Evolutionary conservation across 2,113 vertebrate species (phyloP).

Genomic region (Brachypodius melanocephalos): DNA sequence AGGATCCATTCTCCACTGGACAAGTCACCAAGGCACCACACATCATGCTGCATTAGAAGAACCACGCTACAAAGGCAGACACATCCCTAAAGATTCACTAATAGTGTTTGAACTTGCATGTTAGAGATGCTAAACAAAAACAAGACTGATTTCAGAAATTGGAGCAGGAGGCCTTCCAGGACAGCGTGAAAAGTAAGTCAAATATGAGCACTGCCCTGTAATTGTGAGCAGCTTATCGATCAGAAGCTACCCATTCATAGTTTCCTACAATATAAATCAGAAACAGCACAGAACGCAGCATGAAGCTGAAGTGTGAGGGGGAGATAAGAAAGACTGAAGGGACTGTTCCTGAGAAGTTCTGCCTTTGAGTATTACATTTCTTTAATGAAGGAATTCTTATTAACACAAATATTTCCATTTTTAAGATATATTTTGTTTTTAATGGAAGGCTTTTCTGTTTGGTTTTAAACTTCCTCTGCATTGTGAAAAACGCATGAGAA

Average conservation of each 20-base stretch:
- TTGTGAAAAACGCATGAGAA: conserved; percentile 48
- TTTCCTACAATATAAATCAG: neutral
- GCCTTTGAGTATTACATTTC: neutral
- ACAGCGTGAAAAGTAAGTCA: neutral
- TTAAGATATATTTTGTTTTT: neutral
- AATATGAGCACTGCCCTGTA: neutral
- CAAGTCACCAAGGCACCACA: neutral
- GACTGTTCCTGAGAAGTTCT: neutral
- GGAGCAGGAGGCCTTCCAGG: neutral
- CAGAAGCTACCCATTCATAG: neutral
- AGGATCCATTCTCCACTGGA: neutral
- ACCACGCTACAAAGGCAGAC: neutral
- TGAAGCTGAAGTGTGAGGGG: neutral
- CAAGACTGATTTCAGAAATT: neutral
- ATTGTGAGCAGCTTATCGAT: neutral
- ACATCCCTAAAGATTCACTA: neutral
- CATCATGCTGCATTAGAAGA: neutral
- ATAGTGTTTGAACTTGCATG: neutral
- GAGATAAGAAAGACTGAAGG: neutral
- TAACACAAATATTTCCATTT: neutral
- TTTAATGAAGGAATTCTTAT: neutral
- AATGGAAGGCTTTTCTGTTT: conserved; percentile 1
- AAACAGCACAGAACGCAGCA: neutral
- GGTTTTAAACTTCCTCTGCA: conserved; percentile 30
- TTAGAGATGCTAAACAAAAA: neutral